Evolutionary conservation across 2,113 vertebrate genomes (phyloP).

Genomic region (Paradisaea rubra): DNA sequence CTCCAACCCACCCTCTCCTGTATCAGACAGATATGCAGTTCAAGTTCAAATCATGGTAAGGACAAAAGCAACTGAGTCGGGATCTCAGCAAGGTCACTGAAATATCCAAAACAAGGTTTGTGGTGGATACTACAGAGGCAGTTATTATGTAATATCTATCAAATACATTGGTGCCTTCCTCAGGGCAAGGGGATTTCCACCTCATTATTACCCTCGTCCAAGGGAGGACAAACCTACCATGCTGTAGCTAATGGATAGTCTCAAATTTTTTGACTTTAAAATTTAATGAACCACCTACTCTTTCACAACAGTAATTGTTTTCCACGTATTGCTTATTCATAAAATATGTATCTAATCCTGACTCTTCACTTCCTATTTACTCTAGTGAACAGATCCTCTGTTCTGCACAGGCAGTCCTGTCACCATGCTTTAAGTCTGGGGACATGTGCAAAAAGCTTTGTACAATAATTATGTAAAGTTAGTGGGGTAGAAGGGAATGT

Average conservation of each 20-base stretch:
- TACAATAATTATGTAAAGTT: constrained; percentile 48
- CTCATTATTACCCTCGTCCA: not conserved
- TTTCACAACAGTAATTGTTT: not conserved
- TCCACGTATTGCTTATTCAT: not conserved
- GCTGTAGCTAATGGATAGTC: not conserved
- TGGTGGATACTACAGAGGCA: not conserved
- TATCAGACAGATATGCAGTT: not conserved
- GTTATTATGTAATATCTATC: not conserved
- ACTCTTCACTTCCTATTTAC: constrained; percentile 14
- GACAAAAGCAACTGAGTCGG: not conserved
- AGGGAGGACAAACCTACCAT: not conserved
- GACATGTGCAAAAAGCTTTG: constrained; percentile 20
- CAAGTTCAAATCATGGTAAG: not conserved
- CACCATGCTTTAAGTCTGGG: not conserved
- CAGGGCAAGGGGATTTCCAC: not conserved
- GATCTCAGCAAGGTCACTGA: not conserved
- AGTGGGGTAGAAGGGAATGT: constrained; percentile 62
- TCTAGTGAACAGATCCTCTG: not conserved
- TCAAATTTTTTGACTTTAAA: not conserved
- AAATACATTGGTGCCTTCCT: not conserved
- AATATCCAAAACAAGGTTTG: not conserved
- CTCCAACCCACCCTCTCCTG: not conserved
- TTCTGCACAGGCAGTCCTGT: not conserved
- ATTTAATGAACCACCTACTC: not conserved
- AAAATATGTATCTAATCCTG: constrained; percentile 10